Evolutionary conservation across 1,140 invertebrate species (phyloP), one percentile per base, ranked within the genome.

Genomic region (Catajapyx aquilonaris): DNA sequence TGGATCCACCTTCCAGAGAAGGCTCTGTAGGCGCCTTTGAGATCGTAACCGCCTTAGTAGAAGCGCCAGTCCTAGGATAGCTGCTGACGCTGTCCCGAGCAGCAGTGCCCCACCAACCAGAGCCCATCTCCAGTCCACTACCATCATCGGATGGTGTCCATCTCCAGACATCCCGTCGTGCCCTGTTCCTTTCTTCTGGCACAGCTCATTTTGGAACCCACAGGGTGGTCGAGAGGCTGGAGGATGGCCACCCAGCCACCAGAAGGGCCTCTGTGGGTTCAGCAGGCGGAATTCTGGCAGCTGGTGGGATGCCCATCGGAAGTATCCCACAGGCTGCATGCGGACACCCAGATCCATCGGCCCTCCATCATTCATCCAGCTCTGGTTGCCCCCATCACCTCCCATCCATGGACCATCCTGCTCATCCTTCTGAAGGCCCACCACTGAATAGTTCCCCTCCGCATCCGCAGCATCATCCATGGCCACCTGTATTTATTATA

Each of bases 391-490:
- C n/a, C n/a, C n/a, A 2, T 28, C 38, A 13, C 35, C 40, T 20
- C n/a, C 11, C n/a, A n/a, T n/a, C n/a, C n/a, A n/a, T n/a, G n/a
- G n/a, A 45, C 63, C 41, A 42, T 57, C 51, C 44, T 64, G 52
- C 38, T 51, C 42, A 46, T 75, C 69, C 42, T 66, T 61, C 25
- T 74, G 62, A n/a, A 73, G 58, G 1, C 75, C 70, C 10, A 90
- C 68, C 1, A 90, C 71, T 0, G 83, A 81, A 52, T 84, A 90
- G 56, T 90, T 88, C 2, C 84, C 85, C 50, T 87, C 80, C 0
- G 86, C 83, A 52, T 91, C 83, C 1, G 84, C 85, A 51, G 83
- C 81, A 3, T 66, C 66, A 50, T 90, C 83, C 42, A 91, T 86
- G 40, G 72, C 71, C 0, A 85, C 76, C 67, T 81, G 16, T 1